Conservation (phyloP, 2,888 invertebrate genomes). For the Coelinius sp. region DNA sequence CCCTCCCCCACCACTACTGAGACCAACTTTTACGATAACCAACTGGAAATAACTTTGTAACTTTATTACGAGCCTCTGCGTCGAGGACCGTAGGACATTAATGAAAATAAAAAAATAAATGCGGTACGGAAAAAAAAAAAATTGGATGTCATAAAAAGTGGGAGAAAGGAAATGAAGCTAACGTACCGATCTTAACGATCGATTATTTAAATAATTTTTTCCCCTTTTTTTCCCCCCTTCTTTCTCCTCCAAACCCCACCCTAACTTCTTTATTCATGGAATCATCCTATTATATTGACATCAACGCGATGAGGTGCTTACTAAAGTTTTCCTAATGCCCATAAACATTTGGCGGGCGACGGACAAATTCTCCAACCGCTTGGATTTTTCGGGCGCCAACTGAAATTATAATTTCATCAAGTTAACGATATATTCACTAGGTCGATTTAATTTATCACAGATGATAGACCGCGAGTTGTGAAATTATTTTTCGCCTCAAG, state of each 20-base stretch:
- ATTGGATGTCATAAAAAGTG: slow-evolving; percentile 21
- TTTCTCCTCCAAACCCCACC: slow-evolving; percentile 12
- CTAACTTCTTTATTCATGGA: slow-evolving; percentile 44
- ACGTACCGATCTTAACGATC: slow-evolving; percentile 43
- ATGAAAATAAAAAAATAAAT: slow-evolving; percentile 49
- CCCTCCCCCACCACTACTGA: slow-evolving; percentile 6
- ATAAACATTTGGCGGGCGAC: slow-evolving; percentile 52
- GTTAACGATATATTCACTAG: slow-evolving; percentile 42
- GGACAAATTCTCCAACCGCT: slow-evolving; percentile 22
- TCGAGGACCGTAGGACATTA: slow-evolving; percentile 48
- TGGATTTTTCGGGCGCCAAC: slow-evolving; percentile 34
- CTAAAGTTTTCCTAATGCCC: slow-evolving; percentile 54
- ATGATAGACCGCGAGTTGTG: slow-evolving; percentile 18
- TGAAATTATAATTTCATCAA: slow-evolving; percentile 63
- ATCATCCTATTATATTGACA: slow-evolving; percentile 62
- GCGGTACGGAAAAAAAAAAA: slow-evolving; percentile 6
- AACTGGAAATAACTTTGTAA: slow-evolving; percentile 65
- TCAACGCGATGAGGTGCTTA: slow-evolving; percentile 49
- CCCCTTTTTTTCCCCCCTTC: not conserved
- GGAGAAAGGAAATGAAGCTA: slow-evolving; percentile 21
- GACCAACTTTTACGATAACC: slow-evolving; percentile 64
- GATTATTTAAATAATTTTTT: slow-evolving; percentile 36
- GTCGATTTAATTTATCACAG: slow-evolving; percentile 43
- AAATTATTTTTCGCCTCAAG: slow-evolving; percentile 27
- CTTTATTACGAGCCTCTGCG: slow-evolving; percentile 59